A percentile compares a stretch with the other conserved stretches of the same genome.
Conservation (phyloP, 2,888 invertebrate species). For the Patella depressa region DNA sequence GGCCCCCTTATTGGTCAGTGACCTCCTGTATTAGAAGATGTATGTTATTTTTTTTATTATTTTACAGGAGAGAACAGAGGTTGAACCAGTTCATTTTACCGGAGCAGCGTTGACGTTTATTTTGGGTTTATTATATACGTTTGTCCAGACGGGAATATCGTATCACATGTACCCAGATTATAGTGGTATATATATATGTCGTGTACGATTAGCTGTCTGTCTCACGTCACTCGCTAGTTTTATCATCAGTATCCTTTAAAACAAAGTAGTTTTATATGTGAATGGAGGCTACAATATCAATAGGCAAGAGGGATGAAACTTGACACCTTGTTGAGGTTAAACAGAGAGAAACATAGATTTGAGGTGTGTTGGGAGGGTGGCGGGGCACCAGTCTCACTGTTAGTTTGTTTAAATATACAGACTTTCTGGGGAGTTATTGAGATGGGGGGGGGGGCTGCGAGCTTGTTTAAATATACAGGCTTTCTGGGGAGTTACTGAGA, state of each 20-base stretch:
- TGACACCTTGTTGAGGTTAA: neutral
- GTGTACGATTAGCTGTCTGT: constrained; percentile 50
- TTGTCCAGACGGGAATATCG: constrained; percentile 79
- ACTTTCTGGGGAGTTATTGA: too few relatives aligned
- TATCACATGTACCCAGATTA: constrained; percentile 75
- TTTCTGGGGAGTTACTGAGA: too few relatives aligned
- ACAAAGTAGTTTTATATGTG: neutral
- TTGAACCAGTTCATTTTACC: constrained; percentile 78
- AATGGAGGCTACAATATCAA: neutral
- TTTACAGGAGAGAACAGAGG: constrained; percentile 76
- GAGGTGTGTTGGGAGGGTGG: too few relatives aligned
- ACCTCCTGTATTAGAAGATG: too few relatives aligned
- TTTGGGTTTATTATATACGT: constrained; percentile 84
- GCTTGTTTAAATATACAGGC: too few relatives aligned
- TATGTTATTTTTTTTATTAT: too few relatives aligned
- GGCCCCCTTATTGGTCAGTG: too few relatives aligned
- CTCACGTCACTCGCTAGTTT: constrained; percentile 44
- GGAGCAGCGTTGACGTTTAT: constrained; percentile 84
- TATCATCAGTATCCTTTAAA: constrained; percentile 57
- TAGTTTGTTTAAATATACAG: neutral
- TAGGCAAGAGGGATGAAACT: neutral
- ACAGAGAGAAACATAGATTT: neutral
- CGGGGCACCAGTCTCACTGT: neutral
- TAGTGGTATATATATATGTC: constrained; percentile 55
- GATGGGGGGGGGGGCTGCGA: too few relatives aligned